phyloP scores from a whole-genome alignment of 2,113 vertebrate genomes.

The Synchiropus splendidus region DNA sequence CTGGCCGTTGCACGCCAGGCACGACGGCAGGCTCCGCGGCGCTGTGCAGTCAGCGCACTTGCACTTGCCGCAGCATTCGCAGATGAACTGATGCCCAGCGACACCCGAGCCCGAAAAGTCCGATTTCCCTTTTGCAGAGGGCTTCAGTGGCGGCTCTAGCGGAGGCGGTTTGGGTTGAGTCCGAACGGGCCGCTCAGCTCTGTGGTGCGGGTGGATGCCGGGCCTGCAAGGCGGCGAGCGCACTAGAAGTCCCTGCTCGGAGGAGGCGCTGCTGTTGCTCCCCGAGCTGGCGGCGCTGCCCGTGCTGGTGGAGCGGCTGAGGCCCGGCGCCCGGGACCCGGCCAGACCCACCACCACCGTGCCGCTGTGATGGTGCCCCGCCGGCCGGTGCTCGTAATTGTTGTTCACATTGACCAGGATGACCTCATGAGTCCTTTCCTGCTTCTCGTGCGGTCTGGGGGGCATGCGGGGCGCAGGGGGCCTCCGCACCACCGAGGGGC shows the following conservation, averaged over 20 bases:
- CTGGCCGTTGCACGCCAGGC: constrained; percentile 85
- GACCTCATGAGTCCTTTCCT: constrained; percentile 90
- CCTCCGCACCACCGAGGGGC: constrained; percentile 76
- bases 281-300: constrained; percentile 90
- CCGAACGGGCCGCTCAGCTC: constrained; percentile 71
- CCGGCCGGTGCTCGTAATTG: constrained; percentile 76
- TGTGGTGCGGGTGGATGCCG: constrained; percentile 45
- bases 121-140: constrained; percentile 69
- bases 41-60: constrained; percentile 90
- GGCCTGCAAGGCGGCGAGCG: constrained; percentile 70
- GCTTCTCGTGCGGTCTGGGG: constrained; percentile 79
- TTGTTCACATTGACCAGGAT: constrained; percentile 91
- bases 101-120: constrained; percentile 49
- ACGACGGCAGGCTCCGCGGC: constrained; percentile 82
- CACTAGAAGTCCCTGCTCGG: constrained; percentile 82
- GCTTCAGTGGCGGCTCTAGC: constrained; percentile 40
- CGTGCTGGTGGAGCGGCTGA: constrained; percentile 89
- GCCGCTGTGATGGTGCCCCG: constrained; percentile 38
- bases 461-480: constrained; percentile 68
- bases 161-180: constrained; percentile 80
- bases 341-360: constrained; percentile 39
- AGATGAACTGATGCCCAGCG: constrained; percentile 84
- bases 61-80: constrained; percentile 90
- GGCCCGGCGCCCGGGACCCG: constrained; percentile 63
- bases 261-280: constrained; percentile 87